These are phyloP conservation scores for Rhabdornis inornatus DNA, from an alignment of 2,113 vertebrate genomes.

Conservation along the genomic window DNA sequence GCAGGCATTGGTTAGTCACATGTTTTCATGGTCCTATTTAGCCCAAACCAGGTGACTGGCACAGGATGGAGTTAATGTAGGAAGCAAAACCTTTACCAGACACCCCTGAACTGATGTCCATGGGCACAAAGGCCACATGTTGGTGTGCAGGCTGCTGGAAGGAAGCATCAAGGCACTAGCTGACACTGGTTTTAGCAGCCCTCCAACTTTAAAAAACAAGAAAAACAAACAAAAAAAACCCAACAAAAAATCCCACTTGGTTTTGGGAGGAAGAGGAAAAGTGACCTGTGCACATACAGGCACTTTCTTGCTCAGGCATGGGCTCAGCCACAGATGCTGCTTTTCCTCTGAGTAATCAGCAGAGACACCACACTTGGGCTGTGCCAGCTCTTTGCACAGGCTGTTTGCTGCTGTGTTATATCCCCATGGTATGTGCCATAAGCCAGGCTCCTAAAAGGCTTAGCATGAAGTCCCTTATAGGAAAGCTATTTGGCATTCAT, in stretches of 20 bases:
- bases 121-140: not conserved
- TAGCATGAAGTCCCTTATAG: not conserved
- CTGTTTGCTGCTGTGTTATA: not conserved
- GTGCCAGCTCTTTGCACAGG: not conserved
- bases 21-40: not conserved
- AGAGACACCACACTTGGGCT: not conserved
- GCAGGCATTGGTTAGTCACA: not conserved
- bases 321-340: not conserved
- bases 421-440: not conserved
- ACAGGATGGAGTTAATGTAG: not conserved
- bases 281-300: not conserved
- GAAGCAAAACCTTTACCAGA: not conserved
- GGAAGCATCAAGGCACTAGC: not conserved
- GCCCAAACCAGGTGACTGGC: not conserved
- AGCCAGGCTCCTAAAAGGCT: not conserved
- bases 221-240: not conserved
- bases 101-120: not conserved
- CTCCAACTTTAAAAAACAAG: not conserved
- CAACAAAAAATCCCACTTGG: rapidly evolving
- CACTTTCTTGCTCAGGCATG: not conserved
- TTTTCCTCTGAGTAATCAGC: not conserved
- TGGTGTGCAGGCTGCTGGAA: not conserved
- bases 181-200: not conserved
- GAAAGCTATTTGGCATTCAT: not conserved
- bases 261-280: not conserved